These are phyloP conservation scores for Deladenus siricidicola DNA, from an alignment of 2,888 invertebrate genomes.

Conservation along the genomic window DNA sequence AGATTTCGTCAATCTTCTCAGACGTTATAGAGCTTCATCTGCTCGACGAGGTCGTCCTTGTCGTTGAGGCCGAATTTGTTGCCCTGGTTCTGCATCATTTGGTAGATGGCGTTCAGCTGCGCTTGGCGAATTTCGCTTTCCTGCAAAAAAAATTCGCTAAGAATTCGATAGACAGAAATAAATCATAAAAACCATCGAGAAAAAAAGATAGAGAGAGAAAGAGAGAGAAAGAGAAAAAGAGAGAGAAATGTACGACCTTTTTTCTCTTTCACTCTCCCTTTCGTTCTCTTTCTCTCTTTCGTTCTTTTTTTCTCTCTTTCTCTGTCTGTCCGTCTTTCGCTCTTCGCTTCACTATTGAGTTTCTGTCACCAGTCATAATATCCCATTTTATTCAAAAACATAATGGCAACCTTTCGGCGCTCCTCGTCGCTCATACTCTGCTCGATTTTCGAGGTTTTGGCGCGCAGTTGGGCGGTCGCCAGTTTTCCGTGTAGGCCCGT, in stretches of 20 bases:
- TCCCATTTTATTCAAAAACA: no score
- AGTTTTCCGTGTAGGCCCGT: constrained; percentile 45
- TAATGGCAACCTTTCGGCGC: constrained; percentile 40
- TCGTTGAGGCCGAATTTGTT: constrained; percentile 45
- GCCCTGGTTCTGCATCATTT: constrained; percentile 43
- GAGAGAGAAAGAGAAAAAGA: no score
- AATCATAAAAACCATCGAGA: background rate
- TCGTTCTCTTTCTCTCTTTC: no score
- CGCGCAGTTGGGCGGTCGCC: constrained; percentile 44
- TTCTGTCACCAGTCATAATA: no score
- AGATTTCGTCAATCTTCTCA: no score
- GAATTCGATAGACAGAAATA: background rate
- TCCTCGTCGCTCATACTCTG: constrained; percentile 41
- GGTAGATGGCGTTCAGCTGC: constrained; percentile 44
- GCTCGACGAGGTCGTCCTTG: constrained; percentile 43
- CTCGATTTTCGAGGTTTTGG: constrained; percentile 35
- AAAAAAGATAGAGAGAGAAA: background rate
- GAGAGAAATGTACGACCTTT: no score
- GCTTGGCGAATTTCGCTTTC: constrained; percentile 35
- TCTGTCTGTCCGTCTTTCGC: no score
- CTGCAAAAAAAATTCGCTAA: constrained; percentile 21
- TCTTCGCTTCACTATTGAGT: no score
- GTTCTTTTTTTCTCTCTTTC: no score
- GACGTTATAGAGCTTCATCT: constrained; percentile 39
- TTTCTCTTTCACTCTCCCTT: no score